Percentiles rank a stretch among this genome's conserved stretches.
phyloP scores from a whole-genome alignment of 2,797 vertebrate genomes.

The Mastacembelus armatus region DNA sequence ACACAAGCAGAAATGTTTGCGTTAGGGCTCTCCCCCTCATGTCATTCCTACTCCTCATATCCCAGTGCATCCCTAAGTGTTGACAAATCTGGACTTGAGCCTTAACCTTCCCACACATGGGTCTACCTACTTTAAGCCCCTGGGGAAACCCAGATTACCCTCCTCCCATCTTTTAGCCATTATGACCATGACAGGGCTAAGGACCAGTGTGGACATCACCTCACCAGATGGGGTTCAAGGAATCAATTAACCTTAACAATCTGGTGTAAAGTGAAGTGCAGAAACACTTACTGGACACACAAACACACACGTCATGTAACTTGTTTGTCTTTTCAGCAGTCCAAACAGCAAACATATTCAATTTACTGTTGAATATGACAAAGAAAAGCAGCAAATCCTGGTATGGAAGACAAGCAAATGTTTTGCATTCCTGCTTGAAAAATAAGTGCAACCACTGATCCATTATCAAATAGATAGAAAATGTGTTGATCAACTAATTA shows the following conservation, averaged over 20 bases:
- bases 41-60: not conserved
- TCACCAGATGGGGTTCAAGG: slow-evolving; percentile 46
- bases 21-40: not conserved
- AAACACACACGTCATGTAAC: too few relatives aligned
- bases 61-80: slow-evolving; percentile 1
- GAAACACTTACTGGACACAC: not conserved
- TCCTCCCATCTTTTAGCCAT: slow-evolving; percentile 6
- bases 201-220: slow-evolving; percentile 37
- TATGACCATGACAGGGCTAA: slow-evolving; percentile 21
- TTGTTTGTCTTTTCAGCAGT: too few relatives aligned
- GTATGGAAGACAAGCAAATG: not conserved
- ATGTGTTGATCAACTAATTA: too few relatives aligned
- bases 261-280: not conserved
- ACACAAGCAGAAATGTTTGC: slow-evolving; percentile 44
- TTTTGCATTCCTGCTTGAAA: not conserved
- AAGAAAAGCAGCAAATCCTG: not conserved
- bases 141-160: slow-evolving; percentile 38
- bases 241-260: slow-evolving; percentile 46
- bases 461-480: too few relatives aligned
- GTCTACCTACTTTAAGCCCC: slow-evolving; percentile 27
- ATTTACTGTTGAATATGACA: not conserved
- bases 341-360: not conserved
- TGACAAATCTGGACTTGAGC: slow-evolving; percentile 21
- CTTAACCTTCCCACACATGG: slow-evolving; percentile 13
- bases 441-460: not conserved